A percentile compares a stretch with the other conserved stretches of the same genome.
Conservation (phyloP, 2,888 invertebrate species). For the Cordylochernes scorpioides region DNA sequence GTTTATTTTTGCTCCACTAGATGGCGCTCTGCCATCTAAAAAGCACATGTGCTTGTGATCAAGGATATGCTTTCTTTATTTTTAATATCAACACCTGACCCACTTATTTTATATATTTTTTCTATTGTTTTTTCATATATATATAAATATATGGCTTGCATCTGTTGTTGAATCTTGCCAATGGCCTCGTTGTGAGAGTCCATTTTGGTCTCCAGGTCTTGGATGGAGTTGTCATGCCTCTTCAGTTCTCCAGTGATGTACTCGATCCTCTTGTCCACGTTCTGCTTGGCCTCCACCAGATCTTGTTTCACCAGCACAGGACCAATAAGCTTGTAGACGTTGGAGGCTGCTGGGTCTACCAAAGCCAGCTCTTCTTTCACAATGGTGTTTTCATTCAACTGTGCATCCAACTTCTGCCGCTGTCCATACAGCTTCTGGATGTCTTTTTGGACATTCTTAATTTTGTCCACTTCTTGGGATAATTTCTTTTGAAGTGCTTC, state of each 20-base stretch:
- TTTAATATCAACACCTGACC: too few species aligned
- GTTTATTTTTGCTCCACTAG: too few species aligned
- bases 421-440: slow-evolving; percentile 19
- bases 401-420: slow-evolving; percentile 48
- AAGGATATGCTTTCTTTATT: too few species aligned
- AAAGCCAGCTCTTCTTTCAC: slow-evolving; percentile 71
- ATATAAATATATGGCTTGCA: too few species aligned
- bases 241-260: slow-evolving; percentile 34
- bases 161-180: too few species aligned
- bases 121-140: too few species aligned
- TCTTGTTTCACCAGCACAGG: slow-evolving; percentile 86
- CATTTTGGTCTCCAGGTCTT: too few species aligned
- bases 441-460: slow-evolving; percentile 8
- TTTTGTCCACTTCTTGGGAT: slow-evolving; percentile 6
- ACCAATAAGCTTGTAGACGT: slow-evolving; percentile 80
- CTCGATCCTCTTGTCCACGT: slow-evolving; percentile 77
- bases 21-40: too few species aligned
- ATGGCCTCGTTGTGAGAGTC: too few species aligned
- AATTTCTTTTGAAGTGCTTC: slow-evolving; percentile 8
- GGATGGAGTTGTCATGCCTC: too few species aligned
- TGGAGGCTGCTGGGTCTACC: slow-evolving; percentile 39
- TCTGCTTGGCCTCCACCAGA: slow-evolving; percentile 63
- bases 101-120: too few species aligned
- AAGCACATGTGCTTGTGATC: too few species aligned
- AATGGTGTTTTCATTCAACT: slow-evolving; percentile 68